Evolutionary conservation across 2,113 vertebrate species (phyloP).

Genomic region (Varanus komodoensis): DNA sequence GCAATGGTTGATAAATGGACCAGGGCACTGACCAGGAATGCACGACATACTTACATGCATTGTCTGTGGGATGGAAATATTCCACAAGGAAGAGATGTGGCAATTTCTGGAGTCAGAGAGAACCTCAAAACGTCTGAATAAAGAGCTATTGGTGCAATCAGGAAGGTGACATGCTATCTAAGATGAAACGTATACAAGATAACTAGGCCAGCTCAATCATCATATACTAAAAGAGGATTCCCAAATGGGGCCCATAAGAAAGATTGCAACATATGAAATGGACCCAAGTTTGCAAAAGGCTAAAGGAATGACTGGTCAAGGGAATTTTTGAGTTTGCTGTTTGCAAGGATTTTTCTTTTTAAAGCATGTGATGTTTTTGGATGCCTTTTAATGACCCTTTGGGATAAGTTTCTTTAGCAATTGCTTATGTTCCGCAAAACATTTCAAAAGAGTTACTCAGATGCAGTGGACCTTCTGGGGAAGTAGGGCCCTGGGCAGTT

Average conservation of each 20-base stretch:
- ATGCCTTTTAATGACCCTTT: constrained; percentile 22
- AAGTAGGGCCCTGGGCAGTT: not conserved
- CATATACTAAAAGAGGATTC: not conserved
- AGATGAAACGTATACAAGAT: constrained; percentile 50
- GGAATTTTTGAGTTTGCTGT: not conserved
- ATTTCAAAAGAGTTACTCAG: not conserved
- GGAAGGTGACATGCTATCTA: constrained; percentile 51
- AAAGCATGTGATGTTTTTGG: not conserved
- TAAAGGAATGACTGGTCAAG: not conserved
- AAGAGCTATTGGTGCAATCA: constrained; percentile 67
- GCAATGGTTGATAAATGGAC: constrained; percentile 44
- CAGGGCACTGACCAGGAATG: constrained; percentile 51
- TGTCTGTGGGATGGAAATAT: constrained; percentile 54
- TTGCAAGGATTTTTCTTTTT: not conserved
- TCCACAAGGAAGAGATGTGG: constrained; percentile 56
- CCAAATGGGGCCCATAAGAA: not conserved
- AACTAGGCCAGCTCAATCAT: constrained; percentile 41
- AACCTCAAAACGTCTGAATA: constrained; percentile 56
- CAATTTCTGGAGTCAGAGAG: constrained; percentile 53
- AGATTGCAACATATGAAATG: not conserved
- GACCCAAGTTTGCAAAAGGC: not conserved
- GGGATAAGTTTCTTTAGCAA: not conserved
- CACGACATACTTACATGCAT: constrained; percentile 46
- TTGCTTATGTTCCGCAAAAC: not conserved
- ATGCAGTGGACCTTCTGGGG: not conserved